Conservation (phyloP, 2,888 invertebrate species). For the Anaspis maculata region DNA sequence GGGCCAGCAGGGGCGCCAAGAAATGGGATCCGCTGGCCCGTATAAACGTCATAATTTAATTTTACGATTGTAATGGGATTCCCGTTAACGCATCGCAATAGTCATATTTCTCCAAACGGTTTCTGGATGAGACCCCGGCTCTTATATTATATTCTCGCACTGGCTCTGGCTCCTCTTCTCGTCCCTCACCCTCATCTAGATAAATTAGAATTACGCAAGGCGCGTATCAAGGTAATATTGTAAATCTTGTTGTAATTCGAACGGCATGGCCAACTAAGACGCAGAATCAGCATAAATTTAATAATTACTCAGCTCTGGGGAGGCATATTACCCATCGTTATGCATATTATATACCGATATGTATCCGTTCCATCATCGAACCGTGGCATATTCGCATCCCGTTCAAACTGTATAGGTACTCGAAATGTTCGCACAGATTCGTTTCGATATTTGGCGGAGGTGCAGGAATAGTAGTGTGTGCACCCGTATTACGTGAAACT, state of each 20-base stretch:
- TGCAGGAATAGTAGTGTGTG: conserved; percentile 6
- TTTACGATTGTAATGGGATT: conserved; percentile 38
- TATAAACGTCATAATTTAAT: conserved; percentile 39
- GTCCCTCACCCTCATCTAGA: no score
- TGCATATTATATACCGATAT: no score
- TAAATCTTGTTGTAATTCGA: conserved; percentile 46
- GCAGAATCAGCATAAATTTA: conserved; percentile 48
- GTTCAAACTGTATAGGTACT: no score
- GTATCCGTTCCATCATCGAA: conserved; percentile 8
- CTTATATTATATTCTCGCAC: conserved; percentile 4
- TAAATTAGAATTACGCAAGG: conserved; percentile 45
- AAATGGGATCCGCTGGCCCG: no score
- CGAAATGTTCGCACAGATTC: no score
- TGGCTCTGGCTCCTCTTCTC: conserved; percentile 19
- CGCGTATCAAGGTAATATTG: conserved; percentile 46
- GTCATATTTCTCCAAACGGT: conserved; percentile 37
- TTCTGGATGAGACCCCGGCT: conserved; percentile 23
- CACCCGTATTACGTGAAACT: conserved; percentile 19
- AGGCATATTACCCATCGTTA: conserved; percentile 24
- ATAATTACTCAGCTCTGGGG: conserved; percentile 42
- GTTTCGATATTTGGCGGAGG: no score
- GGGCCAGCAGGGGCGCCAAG: no score
- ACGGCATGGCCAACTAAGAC: conserved; percentile 42
- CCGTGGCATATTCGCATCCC: no score
- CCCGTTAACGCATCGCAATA: conserved; percentile 31